Percentiles rank a stretch among this genome's conserved stretches.
These are phyloP conservation scores for Adelosebastes latens DNA, from an alignment of 2,797 vertebrate species.

Conservation along the genomic window DNA sequence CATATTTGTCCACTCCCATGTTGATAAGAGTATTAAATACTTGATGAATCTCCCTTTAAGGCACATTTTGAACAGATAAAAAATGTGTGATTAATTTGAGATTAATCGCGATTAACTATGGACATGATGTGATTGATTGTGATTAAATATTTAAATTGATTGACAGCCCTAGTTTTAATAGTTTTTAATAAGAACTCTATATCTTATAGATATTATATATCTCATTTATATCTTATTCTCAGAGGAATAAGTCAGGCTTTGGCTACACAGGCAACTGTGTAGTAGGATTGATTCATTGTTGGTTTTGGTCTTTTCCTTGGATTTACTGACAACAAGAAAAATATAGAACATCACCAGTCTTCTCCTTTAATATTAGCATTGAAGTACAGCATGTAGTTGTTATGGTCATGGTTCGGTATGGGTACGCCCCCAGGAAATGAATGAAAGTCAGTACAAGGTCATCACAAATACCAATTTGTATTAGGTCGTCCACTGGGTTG, in stretches of 20 bases:
- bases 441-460: slow-evolving; percentile 25
- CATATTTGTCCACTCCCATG: too few species aligned
- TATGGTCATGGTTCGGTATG: not conserved
- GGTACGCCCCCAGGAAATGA: not conserved
- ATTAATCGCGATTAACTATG: too few species aligned
- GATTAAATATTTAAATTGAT: too few species aligned
- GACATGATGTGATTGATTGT: too few species aligned
- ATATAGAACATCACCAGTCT: not conserved
- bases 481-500: not conserved
- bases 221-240: too few species aligned
- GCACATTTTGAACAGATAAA: too few species aligned
- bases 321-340: not conserved
- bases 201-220: too few species aligned
- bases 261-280: not conserved
- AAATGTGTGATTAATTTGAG: too few species aligned
- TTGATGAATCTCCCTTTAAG: too few species aligned
- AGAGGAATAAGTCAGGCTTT: not conserved
- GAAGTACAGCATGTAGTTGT: not conserved
- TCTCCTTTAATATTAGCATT: not conserved
- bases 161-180: too few species aligned
- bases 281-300: not conserved
- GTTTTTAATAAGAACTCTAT: not conserved
- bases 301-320: not conserved
- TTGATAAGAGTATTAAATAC: too few species aligned
- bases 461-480: not conserved